Evolutionary conservation across 2,888 invertebrate genomes (phyloP), one percentile per base, ranked within the genome.

Genomic region (Sinopyrophorus schimmeli): DNA sequence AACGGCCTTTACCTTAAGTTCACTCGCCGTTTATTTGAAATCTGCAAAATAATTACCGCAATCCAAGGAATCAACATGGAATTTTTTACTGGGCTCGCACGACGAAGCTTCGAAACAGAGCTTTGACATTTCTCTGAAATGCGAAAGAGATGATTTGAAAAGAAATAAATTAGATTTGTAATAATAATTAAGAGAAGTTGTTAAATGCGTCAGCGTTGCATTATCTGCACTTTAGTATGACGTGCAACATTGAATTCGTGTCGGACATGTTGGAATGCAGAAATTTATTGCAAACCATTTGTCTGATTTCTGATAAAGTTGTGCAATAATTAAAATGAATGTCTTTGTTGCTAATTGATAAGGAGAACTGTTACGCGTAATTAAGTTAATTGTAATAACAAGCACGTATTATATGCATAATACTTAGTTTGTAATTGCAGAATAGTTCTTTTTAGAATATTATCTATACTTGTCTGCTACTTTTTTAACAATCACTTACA

Each of bases 291-390:
- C 24, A 34, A 32, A 20, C 39, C 27, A 39, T 39, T 39, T 39
- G 28, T 46, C 31, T 38, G 30, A 38, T 46, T 38, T 30, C 30
- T 14, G 38, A 46, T 38, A 46, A 46, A 38, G 17, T 38, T 46
- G 46, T 28, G 46, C 38, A 46, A 46, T 46, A 46, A 46, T 46
- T 46, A 30, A 37, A 37, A 30, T 27, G 16, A 46, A 46, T 46
- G 38, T 46, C 46, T 46, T 46, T 46, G 37, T 46, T 46, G 23
- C 30, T 16, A 9, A 16, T 38, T 46, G 46, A 46, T 46, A 46
- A 46, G 24, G 7, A 17, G 14, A 35, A 46, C 46, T 30, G 46
- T 46, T 44, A 23, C 17, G 9, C 15, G 30, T 38, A 38, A 38
- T 31, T 30, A 27, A 10, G 12, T 16, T 16, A 21, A 38, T 31